Evolutionary conservation across 2,797 vertebrate species (phyloP).

Genomic region (Chelon labrosus): DNA sequence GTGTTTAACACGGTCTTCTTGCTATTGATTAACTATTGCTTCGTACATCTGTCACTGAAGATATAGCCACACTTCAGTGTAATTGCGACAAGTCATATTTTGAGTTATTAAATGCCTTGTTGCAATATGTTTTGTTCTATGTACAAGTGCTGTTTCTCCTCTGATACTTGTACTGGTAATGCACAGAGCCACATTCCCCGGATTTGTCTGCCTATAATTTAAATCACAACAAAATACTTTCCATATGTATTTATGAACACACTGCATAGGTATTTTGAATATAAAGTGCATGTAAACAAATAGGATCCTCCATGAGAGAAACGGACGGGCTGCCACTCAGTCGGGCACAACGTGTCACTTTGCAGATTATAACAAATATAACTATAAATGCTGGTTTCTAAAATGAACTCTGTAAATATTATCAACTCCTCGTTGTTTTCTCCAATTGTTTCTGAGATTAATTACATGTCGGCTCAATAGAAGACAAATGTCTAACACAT

Average conservation of each 20-base stretch:
- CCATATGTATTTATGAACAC: not conserved
- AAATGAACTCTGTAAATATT: not conserved
- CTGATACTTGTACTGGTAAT: slow-evolving; percentile 14
- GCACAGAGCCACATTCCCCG: not conserved
- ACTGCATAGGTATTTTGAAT: not conserved
- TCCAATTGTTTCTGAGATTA: not conserved
- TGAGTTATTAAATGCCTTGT: not conserved
- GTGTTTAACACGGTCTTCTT: not conserved
- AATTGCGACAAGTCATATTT: not conserved
- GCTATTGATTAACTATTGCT: not conserved
- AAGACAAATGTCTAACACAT: not conserved
- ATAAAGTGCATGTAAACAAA: not conserved
- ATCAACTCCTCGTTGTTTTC: accelerated
- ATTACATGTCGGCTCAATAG: not conserved
- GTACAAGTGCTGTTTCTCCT: not conserved
- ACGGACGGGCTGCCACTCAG: not conserved
- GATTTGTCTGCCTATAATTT: not conserved
- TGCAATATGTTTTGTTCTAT: not conserved
- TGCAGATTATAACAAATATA: not conserved
- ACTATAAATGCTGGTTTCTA: not conserved
- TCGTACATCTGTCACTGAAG: slow-evolving; percentile 9
- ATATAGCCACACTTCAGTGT: not conserved
- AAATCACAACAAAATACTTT: not conserved
- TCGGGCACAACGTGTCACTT: not conserved
- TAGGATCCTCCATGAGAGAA: not conserved